These are phyloP conservation scores for Tragelaphus scriptus DNA, from an alignment of 2,113 vertebrate genomes.

Conservation along the genomic window DNA sequence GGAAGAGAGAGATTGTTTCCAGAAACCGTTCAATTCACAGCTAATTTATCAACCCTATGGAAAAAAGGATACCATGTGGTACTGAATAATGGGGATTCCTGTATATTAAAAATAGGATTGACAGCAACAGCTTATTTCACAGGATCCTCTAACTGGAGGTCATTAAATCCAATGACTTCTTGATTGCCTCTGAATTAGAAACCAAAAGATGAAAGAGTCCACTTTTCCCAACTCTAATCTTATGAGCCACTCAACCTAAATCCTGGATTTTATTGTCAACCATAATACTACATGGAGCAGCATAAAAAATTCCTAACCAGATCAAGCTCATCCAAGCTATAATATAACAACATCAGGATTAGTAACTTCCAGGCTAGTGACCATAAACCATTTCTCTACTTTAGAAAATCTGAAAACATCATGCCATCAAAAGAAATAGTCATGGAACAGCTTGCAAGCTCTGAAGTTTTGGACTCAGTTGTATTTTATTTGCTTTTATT, in stretches of 20 bases:
- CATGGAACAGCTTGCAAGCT: not conserved
- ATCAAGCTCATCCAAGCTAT: not conserved
- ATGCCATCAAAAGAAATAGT: not conserved
- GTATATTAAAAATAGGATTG: conserved; percentile 57
- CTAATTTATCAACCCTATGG: conserved; percentile 37
- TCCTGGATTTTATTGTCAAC: conserved; percentile 40
- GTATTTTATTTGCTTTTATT: conserved; percentile 47
- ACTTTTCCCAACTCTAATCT: conserved; percentile 46
- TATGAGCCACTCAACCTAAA: conserved; percentile 47
- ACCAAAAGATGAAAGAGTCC: conserved; percentile 54
- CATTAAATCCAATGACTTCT: conserved; percentile 47
- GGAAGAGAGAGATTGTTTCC: conserved; percentile 40
- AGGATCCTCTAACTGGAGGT: conserved; percentile 39
- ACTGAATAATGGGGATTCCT: conserved; percentile 19
- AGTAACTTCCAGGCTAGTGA: conserved; percentile 12
- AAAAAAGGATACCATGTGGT: conserved; percentile 37
- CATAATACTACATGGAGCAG: not conserved
- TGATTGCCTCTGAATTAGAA: conserved; percentile 52
- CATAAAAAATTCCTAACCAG: conserved; percentile 12
- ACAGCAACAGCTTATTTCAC: conserved; percentile 61
- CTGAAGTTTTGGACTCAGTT: not conserved
- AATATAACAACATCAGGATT: not conserved
- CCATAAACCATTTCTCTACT: not conserved
- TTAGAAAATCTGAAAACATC: conserved; percentile 36
- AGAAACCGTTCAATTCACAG: conserved; percentile 50